These are phyloP conservation scores for Tinea semifulvella DNA, from an alignment of 2,888 invertebrate species.

Conservation along the genomic window DNA sequence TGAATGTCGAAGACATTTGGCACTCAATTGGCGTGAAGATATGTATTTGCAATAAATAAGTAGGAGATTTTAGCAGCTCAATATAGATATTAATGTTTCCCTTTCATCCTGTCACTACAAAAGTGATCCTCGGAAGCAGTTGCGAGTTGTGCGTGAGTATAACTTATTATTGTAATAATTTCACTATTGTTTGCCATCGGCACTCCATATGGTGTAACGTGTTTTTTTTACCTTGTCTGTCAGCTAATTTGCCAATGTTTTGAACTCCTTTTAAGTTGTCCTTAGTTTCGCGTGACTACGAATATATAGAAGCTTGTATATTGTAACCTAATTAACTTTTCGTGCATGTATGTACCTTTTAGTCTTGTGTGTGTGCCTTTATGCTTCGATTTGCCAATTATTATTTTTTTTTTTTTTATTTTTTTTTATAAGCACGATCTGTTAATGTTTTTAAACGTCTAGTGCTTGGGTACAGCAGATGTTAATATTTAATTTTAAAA, in stretches of 20 bases:
- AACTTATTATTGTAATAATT: slow-evolving; percentile 63
- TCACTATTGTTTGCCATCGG: slow-evolving; percentile 54
- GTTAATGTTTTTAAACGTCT: too few relatives aligned
- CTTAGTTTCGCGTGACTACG: slow-evolving; percentile 49
- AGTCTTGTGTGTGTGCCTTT: not conserved
- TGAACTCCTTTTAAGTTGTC: slow-evolving; percentile 32
- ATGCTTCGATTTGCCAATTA: too few relatives aligned
- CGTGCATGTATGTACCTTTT: not conserved
- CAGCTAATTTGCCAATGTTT: slow-evolving; percentile 37
- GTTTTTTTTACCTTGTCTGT: slow-evolving; percentile 31
- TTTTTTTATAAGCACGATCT: not conserved
- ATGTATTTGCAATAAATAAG: too few relatives aligned
- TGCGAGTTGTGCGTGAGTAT: slow-evolving; percentile 51
- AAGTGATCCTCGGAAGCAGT: slow-evolving; percentile 33
- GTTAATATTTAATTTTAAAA: too few relatives aligned
- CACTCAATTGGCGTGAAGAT: too few relatives aligned
- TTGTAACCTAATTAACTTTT: not conserved
- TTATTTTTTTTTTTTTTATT: not conserved
- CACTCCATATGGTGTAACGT: slow-evolving; percentile 63
- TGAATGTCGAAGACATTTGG: too few relatives aligned
- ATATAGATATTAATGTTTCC: not conserved
- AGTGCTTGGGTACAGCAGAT: too few relatives aligned
- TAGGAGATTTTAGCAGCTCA: too few relatives aligned
- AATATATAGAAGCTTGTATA: not conserved
- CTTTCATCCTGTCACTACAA: slow-evolving; percentile 12